Evolutionary conservation across 2,113 vertebrate species (phyloP).

Genomic region (Theristicus caerulescens): DNA sequence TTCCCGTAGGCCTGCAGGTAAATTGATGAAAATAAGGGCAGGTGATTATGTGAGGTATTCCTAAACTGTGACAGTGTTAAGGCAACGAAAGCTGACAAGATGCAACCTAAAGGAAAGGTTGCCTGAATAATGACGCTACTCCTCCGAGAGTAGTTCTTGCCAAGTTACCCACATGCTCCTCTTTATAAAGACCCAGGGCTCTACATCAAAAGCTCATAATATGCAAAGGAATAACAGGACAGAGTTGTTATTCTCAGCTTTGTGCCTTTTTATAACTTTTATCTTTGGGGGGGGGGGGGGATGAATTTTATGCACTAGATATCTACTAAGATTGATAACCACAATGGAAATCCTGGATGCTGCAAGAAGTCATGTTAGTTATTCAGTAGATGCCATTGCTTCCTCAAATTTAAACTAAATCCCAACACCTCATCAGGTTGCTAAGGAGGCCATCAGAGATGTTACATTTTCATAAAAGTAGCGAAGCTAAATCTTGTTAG

Average conservation of each 20-base stretch:
- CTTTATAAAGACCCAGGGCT: background rate
- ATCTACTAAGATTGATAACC: background rate
- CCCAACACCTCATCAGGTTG: background rate
- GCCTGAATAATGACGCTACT: background rate
- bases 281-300: background rate
- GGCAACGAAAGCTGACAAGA: background rate
- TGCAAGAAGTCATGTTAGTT: background rate
- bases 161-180: background rate
- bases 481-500: background rate
- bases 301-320: background rate
- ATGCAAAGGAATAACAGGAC: background rate
- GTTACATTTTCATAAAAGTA: background rate
- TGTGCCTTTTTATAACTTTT: background rate
- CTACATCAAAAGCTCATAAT: background rate
- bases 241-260: background rate
- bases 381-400: background rate
- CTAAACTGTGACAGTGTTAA: background rate
- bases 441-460: background rate
- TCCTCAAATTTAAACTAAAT: background rate
- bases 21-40: background rate
- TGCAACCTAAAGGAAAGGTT: background rate
- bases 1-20: background rate
- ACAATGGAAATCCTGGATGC: background rate
- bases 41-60: background rate
- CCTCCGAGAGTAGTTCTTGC: background rate